Evolutionary conservation across 2,113 vertebrate genomes (phyloP).

Genomic region (Hippocampus abdominalis): DNA sequence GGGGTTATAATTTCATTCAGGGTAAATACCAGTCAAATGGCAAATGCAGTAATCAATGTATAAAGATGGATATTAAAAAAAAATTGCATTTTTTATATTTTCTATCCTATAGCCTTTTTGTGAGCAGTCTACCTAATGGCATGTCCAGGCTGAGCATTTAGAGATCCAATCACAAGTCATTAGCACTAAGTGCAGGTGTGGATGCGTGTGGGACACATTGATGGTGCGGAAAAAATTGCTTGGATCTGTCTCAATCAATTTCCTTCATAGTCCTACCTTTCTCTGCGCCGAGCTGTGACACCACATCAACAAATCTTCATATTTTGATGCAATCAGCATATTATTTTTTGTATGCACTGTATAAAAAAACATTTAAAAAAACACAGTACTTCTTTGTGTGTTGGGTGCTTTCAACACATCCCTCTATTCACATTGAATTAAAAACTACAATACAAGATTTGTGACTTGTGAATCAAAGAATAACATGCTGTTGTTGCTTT

Average conservation of each 20-base stretch:
- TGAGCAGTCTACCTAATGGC: background rate
- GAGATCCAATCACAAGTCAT: slow-evolving; percentile 3
- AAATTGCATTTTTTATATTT: background rate
- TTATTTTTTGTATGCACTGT: too few relatives aligned
- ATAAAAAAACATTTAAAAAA: too few relatives aligned
- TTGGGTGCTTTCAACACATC: background rate
- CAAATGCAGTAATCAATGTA: background rate
- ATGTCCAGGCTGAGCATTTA: slow-evolving; percentile 1
- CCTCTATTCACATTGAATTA: slow-evolving; percentile 15
- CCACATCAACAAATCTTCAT: background rate
- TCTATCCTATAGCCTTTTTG: background rate
- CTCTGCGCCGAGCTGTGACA: background rate
- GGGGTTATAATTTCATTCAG: too few relatives aligned
- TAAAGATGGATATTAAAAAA: background rate
- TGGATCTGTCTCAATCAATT: slow-evolving; percentile 4
- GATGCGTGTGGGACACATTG: slow-evolving; percentile 1
- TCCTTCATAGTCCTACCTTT: background rate
- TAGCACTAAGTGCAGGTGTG: background rate
- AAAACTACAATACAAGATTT: slow-evolving; percentile 15
- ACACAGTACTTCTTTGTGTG: background rate
- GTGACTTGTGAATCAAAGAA: slow-evolving; percentile 15
- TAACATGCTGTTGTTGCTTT: slow-evolving; percentile 29
- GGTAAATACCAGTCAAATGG: too few relatives aligned
- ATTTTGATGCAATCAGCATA: too few relatives aligned
- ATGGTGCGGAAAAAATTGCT: slow-evolving; percentile 10